Evolutionary conservation across 2,797 vertebrate genomes (phyloP), one percentile per base, ranked within the genome.

Genomic region (Danio albolineatus): DNA sequence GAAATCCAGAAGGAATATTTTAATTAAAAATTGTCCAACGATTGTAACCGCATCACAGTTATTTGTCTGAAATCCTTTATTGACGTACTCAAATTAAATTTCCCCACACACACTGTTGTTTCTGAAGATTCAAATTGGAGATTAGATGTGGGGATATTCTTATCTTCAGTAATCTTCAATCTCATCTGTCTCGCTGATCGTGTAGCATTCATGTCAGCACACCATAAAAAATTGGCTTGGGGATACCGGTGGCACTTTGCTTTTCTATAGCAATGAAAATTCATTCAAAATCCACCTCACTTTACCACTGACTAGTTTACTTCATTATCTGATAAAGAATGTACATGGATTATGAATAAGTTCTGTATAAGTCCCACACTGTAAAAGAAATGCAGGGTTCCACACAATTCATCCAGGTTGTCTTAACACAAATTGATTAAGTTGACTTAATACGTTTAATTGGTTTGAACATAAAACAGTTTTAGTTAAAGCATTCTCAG

Each of bases 21-120:
- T 86, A 86, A 85, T 85, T 83, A 85, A 85, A 78, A 80, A 76
- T 86, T 84, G 73, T 82, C 79, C 74, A 14, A 41, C 51, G 71
- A 69, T 78, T 72, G 61, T 73, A 79, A 82, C 51, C 56, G 43
- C 75, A 69, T 72, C 70, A 6, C 65, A 17, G 81, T 81, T 83
- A 79, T 86, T 82, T 85, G 73, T 82, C 59, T 72, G 62, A 64
- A 85, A 80, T 82, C 79, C 80, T 85, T 82, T 82, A 80, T 69
- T 73, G 46, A 79, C 62, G 14, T 56, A 54, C 71, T 60, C 53
- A 77, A 59, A 81, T 78, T 64, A 51, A 62, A 44, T 67, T 46
- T 74, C 44, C 36, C 57, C 54, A 64, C 64, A 70, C 80, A 62
- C 69, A 79, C 60, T 70, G 46, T 62, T 71, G 76, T 79, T 71